phyloP scores from a whole-genome alignment of 2,797 vertebrate species.

The Cyclura pinguis region DNA sequence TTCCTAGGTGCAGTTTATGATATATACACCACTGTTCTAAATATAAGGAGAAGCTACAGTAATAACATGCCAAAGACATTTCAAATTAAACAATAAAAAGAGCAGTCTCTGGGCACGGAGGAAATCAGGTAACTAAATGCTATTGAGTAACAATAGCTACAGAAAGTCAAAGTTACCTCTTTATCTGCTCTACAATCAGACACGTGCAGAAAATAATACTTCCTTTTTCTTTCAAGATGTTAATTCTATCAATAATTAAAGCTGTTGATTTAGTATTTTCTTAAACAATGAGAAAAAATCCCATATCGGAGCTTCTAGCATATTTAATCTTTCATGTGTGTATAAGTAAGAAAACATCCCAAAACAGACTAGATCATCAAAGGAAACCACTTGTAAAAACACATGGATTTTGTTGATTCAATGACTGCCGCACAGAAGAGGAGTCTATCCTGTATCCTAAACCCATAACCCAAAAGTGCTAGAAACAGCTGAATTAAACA shows the following conservation, averaged over 20 bases:
- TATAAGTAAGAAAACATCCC: background rate
- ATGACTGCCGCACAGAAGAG: conserved; percentile 12
- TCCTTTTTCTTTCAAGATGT: conserved; percentile 76
- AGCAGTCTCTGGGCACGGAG: conserved; percentile 78
- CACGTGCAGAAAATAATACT: conserved; percentile 78
- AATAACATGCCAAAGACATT: conserved; percentile 83
- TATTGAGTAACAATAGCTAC: conserved; percentile 83
- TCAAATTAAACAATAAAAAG: conserved; percentile 84
- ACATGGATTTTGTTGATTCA: conserved; percentile 10
- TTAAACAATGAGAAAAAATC: conserved; percentile 47
- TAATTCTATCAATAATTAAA: conserved; percentile 75
- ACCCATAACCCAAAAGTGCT: background rate
- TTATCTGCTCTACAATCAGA: conserved; percentile 78
- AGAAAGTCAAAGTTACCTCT: conserved; percentile 66
- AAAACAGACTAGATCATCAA: conserved; percentile 32
- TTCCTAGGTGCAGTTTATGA: too few species aligned
- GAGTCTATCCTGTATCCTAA: background rate
- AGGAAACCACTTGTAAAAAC: conserved; percentile 22
- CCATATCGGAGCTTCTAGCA: conserved; percentile 29
- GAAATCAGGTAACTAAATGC: conserved; percentile 81
- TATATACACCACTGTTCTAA: too few species aligned
- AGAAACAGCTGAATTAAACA: background rate
- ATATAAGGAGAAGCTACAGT: conserved; percentile 76
- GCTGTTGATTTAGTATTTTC: conserved; percentile 62
- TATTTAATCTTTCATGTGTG: conserved; percentile 15